A percentile compares a stretch with the other conserved stretches of the same genome.
These are phyloP conservation scores for Cryptotermes secundus DNA, from an alignment of 1,140 invertebrate genomes.

Conservation along the genomic window DNA sequence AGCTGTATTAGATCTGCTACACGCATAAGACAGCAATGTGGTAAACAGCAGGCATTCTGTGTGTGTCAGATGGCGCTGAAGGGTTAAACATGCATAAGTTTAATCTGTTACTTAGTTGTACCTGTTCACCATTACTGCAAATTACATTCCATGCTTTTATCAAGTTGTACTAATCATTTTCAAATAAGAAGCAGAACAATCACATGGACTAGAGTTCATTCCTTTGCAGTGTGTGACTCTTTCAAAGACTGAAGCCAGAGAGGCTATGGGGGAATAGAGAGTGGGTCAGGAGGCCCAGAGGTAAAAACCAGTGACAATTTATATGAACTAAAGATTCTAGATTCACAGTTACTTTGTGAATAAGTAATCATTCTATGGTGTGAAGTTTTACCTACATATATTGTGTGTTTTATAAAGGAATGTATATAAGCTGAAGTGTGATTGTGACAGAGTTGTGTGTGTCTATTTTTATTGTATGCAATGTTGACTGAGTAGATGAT, in stretches of 20 bases:
- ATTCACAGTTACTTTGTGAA: neutral
- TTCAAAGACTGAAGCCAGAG: neutral
- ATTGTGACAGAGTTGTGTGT: neutral
- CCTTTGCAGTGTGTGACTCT: neutral
- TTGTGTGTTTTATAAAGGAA: too few species aligned
- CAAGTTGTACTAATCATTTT: neutral
- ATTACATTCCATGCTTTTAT: neutral
- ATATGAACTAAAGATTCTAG: neutral
- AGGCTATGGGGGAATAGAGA: neutral
- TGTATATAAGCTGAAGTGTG: neutral
- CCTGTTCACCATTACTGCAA: neutral
- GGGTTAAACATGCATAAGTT: too few species aligned
- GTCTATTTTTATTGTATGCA: neutral
- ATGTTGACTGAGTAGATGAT: neutral
- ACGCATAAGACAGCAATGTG: too few species aligned
- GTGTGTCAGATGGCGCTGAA: too few species aligned
- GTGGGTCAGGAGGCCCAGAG: neutral
- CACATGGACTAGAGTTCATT: neutral
- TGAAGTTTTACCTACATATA: neutral
- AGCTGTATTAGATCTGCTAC: too few species aligned
- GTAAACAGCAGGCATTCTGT: too few species aligned
- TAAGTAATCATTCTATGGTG: neutral
- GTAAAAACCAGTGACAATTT: neutral
- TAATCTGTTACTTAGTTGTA: neutral
- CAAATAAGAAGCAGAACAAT: neutral